Conservation (phyloP, 1,140 invertebrate genomes). For the Platyura marginata region DNA sequence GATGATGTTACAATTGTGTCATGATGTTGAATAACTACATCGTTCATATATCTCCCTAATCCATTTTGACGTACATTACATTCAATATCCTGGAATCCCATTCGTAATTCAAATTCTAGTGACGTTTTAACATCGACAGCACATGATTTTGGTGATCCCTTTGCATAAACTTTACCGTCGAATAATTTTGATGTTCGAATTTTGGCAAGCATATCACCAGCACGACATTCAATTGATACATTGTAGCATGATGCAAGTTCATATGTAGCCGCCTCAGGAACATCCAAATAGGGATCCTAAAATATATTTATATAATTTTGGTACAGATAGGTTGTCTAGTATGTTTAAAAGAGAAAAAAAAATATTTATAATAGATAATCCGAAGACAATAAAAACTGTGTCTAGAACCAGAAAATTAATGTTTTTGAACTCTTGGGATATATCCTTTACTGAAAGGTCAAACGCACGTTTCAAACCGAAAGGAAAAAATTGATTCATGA, state of each 20-base stretch:
- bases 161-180: constrained; percentile 86
- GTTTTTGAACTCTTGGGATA: too few relatives aligned
- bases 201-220: constrained; percentile 79
- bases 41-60: constrained; percentile 67
- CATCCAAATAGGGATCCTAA: constrained; percentile 74
- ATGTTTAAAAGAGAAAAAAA: too few relatives aligned
- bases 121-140: constrained; percentile 68
- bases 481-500: too few relatives aligned
- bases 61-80: constrained; percentile 76
- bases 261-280: constrained; percentile 75
- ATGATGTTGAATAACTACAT: constrained; percentile 85
- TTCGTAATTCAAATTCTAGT: constrained; percentile 69
- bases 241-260: constrained; percentile 89
- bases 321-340: neutral
- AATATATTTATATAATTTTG: neutral
- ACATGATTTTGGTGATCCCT: constrained; percentile 80
- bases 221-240: constrained; percentile 78
- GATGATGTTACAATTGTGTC: constrained; percentile 88
- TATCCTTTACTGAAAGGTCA: too few relatives aligned
- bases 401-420: too few relatives aligned
- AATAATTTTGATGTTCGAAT: constrained; percentile 85
- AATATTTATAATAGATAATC: too few relatives aligned
- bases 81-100: constrained; percentile 82
- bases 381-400: too few relatives aligned
- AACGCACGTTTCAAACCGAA: too few relatives aligned